Percentiles rank a stretch among this genome's conserved stretches.
Evolutionary conservation across 30 jellyfish, hydroid and myxozoan species (phyloP).

Genomic region (Turritopsis dohrnii): DNA sequence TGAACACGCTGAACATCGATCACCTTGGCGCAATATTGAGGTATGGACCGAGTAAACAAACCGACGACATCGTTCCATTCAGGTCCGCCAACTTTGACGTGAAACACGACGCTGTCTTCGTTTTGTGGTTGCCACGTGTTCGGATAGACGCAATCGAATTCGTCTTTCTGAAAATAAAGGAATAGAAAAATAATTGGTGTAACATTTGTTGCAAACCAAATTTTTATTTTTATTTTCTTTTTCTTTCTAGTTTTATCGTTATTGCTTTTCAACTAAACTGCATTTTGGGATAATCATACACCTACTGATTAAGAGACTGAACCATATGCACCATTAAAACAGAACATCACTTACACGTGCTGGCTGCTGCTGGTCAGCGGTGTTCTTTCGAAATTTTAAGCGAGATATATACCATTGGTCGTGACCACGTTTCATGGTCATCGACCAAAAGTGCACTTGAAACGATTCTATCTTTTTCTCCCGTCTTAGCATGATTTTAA

Average conservation of each 20-base stretch:
- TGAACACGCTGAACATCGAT: neutral
- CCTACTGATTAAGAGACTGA: too few species aligned
- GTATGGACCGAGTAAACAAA: neutral
- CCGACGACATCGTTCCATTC: neutral
- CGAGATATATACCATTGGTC: slow-evolving; percentile 5
- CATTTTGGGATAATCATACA: too few species aligned
- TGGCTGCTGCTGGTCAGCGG: neutral
- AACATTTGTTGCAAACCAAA: too few species aligned
- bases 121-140: neutral
- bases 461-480: neutral
- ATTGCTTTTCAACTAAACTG: too few species aligned
- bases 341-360: neutral
- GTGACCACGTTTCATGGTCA: neutral
- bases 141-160: slow-evolving; percentile 7
- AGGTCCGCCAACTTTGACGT: neutral
- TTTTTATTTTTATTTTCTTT: too few species aligned
- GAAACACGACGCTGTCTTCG: neutral
- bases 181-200: too few species aligned
- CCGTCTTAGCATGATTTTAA: neutral
- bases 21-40: neutral
- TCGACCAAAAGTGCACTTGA: slow-evolving; percentile 2
- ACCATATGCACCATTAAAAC: too few species aligned
- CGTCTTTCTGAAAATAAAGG: neutral
- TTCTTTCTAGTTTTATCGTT: too few species aligned
- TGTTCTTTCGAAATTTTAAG: neutral